A percentile compares a stretch with the other conserved stretches of the same genome.
phyloP scores from a whole-genome alignment of 2,888 invertebrate species.

The Andricus curvator region DNA sequence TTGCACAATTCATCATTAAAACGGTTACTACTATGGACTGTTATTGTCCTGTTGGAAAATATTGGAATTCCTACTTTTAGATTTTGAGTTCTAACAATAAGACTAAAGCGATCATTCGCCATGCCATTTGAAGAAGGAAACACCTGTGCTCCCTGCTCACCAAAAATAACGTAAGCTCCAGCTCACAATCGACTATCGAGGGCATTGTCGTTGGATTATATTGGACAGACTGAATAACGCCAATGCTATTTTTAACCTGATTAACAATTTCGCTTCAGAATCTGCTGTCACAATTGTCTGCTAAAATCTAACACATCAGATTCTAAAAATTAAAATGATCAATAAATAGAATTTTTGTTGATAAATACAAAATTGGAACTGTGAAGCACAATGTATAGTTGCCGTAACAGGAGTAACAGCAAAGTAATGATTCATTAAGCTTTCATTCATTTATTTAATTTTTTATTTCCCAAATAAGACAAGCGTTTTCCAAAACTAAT shows the following conservation, averaged over 20 bases:
- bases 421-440: too few relatives aligned
- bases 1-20: conserved; percentile 8
- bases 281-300: background rate
- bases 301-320: background rate
- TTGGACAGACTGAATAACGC: background rate
- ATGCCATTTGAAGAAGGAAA: conserved; percentile 8
- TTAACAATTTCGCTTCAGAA: background rate
- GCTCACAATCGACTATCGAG: background rate
- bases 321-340: background rate
- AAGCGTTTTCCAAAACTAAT: too few relatives aligned
- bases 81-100: conserved; percentile 17
- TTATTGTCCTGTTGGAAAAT: background rate
- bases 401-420: too few relatives aligned
- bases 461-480: too few relatives aligned
- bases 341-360: background rate
- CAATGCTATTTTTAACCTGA: background rate
- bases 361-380: too few relatives aligned
- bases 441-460: too few relatives aligned
- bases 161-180: background rate
- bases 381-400: too few relatives aligned
- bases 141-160: background rate
- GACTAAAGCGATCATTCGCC: conserved; percentile 19
- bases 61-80: background rate
- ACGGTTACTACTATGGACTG: background rate
- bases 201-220: background rate